phyloP scores from a whole-genome alignment of 2,797 vertebrate genomes.

The Poeciliopsis turneri region DNA sequence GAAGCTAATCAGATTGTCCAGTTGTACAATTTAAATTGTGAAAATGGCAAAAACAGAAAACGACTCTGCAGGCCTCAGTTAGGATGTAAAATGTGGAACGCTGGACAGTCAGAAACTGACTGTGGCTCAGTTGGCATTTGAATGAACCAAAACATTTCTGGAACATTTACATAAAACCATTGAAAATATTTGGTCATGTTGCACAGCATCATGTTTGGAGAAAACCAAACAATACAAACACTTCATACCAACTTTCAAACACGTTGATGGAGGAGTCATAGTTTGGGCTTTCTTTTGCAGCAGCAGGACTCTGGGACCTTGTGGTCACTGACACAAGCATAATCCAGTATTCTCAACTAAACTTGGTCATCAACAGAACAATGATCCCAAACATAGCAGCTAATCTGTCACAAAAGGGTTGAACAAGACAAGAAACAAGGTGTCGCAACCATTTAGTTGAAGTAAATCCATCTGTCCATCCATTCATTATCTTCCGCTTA shows the following conservation, averaged over 20 bases:
- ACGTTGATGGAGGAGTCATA: neutral
- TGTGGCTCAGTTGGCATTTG: neutral
- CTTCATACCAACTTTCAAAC: neutral
- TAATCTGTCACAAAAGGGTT: too few species aligned
- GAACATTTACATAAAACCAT: neutral
- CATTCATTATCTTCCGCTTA: too few species aligned
- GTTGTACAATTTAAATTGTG: neutral
- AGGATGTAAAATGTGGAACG: neutral
- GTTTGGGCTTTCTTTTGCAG: neutral
- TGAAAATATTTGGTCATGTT: neutral
- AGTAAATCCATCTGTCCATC: neutral
- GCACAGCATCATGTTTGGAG: neutral
- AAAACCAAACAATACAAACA: neutral
- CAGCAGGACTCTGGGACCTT: neutral
- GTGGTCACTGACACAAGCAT: neutral
- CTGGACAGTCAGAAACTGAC: neutral
- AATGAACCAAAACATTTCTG: neutral
- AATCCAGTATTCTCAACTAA: neutral
- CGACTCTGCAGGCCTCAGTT: neutral
- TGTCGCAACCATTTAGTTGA: neutral
- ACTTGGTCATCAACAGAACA: neutral
- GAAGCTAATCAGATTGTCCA: neutral
- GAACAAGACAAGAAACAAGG: too few species aligned
- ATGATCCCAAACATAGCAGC: neutral
- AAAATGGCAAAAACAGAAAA: neutral